A percentile compares a stretch with the other conserved stretches of the same genome.
Evolutionary conservation across 2,113 vertebrate species (phyloP).

Genomic region (Tupaia tana): DNA sequence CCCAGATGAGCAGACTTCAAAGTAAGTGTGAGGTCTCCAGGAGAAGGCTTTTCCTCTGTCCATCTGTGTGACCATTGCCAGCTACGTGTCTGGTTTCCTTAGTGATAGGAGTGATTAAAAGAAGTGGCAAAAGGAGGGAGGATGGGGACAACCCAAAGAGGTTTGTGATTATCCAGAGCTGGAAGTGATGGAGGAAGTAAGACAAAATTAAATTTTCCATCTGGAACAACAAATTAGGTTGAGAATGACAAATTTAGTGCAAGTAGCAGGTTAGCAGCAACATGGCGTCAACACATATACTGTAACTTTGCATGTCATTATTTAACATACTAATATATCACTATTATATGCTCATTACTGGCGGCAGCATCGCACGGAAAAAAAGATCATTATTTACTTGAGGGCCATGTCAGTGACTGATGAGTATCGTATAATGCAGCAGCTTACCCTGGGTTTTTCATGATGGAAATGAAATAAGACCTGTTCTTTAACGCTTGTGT

Average conservation of each 20-base stretch:
- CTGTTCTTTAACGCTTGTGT: conserved; percentile 22
- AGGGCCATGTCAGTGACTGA: conserved; percentile 45
- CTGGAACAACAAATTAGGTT: conserved; percentile 70
- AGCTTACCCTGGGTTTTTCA: conserved; percentile 62
- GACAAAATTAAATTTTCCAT: conserved; percentile 69
- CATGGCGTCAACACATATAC: conserved; percentile 64
- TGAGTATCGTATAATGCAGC: conserved; percentile 40
- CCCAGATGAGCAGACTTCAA: conserved; percentile 86
- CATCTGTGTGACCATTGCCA: conserved; percentile 74
- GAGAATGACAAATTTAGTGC: conserved; percentile 70
- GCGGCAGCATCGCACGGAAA: conserved; percentile 54
- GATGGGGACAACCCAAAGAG: conserved; percentile 1
- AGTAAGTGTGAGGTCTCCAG: conserved; percentile 76
- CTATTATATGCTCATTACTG: conserved; percentile 75
- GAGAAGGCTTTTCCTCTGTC: conserved; percentile 81
- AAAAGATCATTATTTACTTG: conserved; percentile 73
- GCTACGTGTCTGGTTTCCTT: conserved; percentile 64
- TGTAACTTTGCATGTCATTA: conserved; percentile 68
- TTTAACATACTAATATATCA: conserved; percentile 76
- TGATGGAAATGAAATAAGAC: conserved; percentile 59
- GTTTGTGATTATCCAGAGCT: conserved; percentile 43
- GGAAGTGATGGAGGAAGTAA: conserved; percentile 64
- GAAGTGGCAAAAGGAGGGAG: background rate
- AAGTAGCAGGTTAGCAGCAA: conserved; percentile 65
- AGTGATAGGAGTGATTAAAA: conserved; percentile 30